These are phyloP conservation scores for Peromyscus leucopus DNA, from an alignment of 2,113 vertebrate genomes.

Conservation along the genomic window DNA sequence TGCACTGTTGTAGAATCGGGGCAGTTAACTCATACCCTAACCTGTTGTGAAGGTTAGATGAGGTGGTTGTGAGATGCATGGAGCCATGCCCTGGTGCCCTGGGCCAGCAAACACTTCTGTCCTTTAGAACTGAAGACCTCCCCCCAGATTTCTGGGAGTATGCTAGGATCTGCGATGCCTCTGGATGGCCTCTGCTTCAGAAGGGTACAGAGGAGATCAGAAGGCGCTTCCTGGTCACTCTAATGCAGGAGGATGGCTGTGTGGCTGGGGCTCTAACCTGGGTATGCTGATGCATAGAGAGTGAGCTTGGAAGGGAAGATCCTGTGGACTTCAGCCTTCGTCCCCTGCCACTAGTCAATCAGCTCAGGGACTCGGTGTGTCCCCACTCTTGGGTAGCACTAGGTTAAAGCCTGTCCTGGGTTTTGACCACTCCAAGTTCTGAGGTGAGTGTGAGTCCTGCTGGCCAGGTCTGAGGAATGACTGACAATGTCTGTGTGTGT, in stretches of 20 bases:
- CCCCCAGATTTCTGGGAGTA: not conserved
- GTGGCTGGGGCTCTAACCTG: not conserved
- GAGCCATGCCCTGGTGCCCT: not conserved
- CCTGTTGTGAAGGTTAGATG: not conserved
- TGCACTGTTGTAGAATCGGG: not conserved
- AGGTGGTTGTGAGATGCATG: not conserved
- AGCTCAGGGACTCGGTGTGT: not conserved
- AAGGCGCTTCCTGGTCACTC: not conserved
- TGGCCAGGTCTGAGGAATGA: not conserved
- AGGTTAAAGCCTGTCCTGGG: not conserved
- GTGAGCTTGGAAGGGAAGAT: not conserved
- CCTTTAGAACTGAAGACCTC: not conserved
- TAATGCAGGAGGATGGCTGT: not conserved
- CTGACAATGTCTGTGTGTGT: not conserved
- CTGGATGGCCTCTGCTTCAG: not conserved
- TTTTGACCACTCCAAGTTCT: not conserved
- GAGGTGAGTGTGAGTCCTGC: not conserved
- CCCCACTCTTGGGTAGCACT: not conserved
- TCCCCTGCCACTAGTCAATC: not conserved
- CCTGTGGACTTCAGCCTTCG: fast-evolving
- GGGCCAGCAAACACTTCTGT: not conserved
- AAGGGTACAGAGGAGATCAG: not conserved
- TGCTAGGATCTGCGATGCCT: not conserved
- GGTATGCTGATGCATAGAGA: not conserved
- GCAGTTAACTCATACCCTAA: not conserved